Base-by-base conservation (phyloP, 2,113 vertebrate genomes). In the Gasterosteus nipponicus region DNA sequence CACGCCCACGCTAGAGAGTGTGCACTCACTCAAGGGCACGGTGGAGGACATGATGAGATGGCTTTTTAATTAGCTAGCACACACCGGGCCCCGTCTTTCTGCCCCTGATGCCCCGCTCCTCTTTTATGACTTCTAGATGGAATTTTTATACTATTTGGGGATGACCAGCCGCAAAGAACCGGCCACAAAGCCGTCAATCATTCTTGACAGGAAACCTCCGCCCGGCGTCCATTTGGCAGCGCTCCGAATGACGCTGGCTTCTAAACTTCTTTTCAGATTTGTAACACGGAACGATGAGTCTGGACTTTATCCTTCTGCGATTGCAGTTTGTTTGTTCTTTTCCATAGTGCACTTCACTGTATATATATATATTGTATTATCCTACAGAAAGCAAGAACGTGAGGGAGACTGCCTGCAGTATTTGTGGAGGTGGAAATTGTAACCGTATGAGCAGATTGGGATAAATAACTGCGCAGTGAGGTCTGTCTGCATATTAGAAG, bases 21-120 rank as follows among this genome's bases (percentile, higher is more conserved):
- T 95, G 95, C 87, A 95, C 69, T 81, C 95, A 95, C 94, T 95
- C 81, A 99, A 97, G 95, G 96, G 94, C 91, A 95, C 93, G 63
- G 94, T 87, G 84, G 96, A 98, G 91, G 97, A 98, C 87, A 93
- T 95, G 96, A 96, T 97, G 95, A 93, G 92, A 92, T 92, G 89
- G 87, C 86, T 94, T 92, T 93, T 93, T 94, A 92, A 93, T 94
- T 93, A 93, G 92, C 90, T 77, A 39, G 79, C 79, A 31, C 89
- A 90, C 89, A 92, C 88, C 76, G 63, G 85, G 74, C 83, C 79
- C n/a, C 86, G 86, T 91, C 86, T 80, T 78, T 73, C 81, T 82
- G 64, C 78, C 85, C 64, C 80, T 85, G 75, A 84, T 38, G 35
- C 78, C 88, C 81, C 80, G 86, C 80, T 82, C 80, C 83, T 79